Percentiles rank a stretch among this genome's conserved stretches.
These are phyloP conservation scores for Stomatorhinus walkeri DNA, from an alignment of 2,797 vertebrate species.

Conservation along the genomic window DNA sequence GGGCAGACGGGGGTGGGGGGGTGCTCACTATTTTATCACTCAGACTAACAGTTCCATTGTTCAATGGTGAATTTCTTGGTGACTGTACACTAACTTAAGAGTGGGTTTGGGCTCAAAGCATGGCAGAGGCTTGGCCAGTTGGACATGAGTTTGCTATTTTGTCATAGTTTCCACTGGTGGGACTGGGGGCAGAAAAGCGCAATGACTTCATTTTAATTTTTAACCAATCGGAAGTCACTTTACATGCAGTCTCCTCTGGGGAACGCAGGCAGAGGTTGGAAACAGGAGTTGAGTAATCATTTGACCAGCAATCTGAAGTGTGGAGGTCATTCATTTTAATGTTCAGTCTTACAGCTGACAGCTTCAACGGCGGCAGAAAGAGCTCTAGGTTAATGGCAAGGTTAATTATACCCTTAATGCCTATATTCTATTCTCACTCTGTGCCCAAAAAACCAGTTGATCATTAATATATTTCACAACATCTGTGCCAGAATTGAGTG, in stretches of 20 bases:
- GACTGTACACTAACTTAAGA: constrained; percentile 4
- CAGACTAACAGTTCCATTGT: background rate
- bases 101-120: background rate
- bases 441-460: constrained; percentile 31
- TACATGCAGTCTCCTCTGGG: background rate
- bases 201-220: background rate
- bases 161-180: constrained; percentile 9
- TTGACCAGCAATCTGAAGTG: background rate
- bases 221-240: constrained; percentile 6
- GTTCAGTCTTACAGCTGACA: background rate
- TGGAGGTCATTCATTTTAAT: background rate
- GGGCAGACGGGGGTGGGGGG: background rate
- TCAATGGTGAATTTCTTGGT: constrained; percentile 1
- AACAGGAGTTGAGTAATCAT: background rate
- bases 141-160: background rate
- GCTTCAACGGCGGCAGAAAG: background rate
- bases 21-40: background rate
- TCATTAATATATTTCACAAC: constrained; percentile 45
- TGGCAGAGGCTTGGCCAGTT: background rate
- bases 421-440: constrained; percentile 7
- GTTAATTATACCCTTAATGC: constrained; percentile 44
- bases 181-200: background rate
- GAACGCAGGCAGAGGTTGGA: background rate
- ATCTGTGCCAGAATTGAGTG: constrained; percentile 1
- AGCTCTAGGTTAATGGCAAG: background rate